These are phyloP conservation scores for Amiota communis DNA, from an alignment of 2,888 invertebrate genomes.

Conservation along the genomic window DNA sequence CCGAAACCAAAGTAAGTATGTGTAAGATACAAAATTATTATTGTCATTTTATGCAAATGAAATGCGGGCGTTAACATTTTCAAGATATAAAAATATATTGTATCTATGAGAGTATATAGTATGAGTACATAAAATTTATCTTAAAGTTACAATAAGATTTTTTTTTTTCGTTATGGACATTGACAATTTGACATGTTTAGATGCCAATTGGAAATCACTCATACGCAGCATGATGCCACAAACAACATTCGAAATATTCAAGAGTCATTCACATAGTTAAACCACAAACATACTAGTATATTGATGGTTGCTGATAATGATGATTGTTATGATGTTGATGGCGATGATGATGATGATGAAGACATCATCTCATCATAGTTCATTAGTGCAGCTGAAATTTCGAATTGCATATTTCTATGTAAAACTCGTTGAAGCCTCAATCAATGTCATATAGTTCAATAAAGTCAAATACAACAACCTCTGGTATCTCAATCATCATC, in stretches of 20 bases:
- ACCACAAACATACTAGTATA: too few relatives aligned
- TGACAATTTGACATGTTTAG: conserved; percentile 18
- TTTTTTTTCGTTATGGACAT: conserved; percentile 37
- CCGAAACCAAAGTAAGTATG: too few relatives aligned
- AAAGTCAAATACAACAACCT: conserved; percentile 21
- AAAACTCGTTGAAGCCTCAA: conserved; percentile 52
- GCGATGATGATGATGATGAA: too few relatives aligned
- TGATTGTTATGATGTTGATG: too few relatives aligned
- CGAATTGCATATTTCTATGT: conserved; percentile 49
- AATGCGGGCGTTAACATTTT: conserved; percentile 28
- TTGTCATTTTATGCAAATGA: conserved; percentile 65
- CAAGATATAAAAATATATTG: not conserved
- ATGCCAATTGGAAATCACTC: conserved; percentile 58
- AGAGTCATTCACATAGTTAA: too few relatives aligned
- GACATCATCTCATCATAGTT: too few relatives aligned
- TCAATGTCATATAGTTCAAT: conserved; percentile 57
- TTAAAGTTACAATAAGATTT: too few relatives aligned
- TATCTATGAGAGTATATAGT: too few relatives aligned
- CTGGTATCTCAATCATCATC: conserved; percentile 10
- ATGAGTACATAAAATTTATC: too few relatives aligned
- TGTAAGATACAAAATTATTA: conserved; percentile 31
- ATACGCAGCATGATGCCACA: conserved; percentile 54
- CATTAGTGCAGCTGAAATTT: too few relatives aligned
- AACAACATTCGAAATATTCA: not conserved
- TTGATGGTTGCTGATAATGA: too few relatives aligned